Conservation (phyloP, 2,888 invertebrate genomes). For the Panopea generosa region DNA sequence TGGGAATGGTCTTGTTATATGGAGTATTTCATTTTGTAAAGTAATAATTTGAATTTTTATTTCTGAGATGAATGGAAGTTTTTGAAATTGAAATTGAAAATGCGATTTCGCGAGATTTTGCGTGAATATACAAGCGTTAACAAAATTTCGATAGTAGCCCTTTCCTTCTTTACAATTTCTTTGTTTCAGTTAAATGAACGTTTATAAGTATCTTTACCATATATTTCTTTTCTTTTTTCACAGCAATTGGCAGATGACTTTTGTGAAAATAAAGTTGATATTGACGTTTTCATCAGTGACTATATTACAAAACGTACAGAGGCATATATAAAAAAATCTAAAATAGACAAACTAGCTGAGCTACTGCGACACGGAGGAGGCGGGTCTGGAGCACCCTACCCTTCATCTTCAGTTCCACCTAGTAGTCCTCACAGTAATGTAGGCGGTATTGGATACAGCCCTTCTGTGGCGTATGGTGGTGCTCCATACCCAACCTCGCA, state of each 20-base stretch:
- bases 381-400: constrained; percentile 1
- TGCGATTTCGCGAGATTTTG: too few species aligned
- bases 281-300: constrained; percentile 91
- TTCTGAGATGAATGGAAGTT: too few species aligned
- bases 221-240: too few species aligned
- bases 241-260: constrained; percentile 92
- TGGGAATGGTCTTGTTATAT: too few species aligned
- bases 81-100: too few species aligned
- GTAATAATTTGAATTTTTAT: too few species aligned
- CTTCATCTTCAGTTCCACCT: background rate
- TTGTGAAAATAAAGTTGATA: constrained; percentile 89
- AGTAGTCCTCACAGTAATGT: background rate
- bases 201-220: too few species aligned
- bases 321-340: constrained; percentile 94
- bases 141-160: too few species aligned
- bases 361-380: constrained; percentile 76
- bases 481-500: constrained; percentile 24
- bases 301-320: constrained; percentile 91
- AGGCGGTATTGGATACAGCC: background rate
- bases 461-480: constrained; percentile 16
- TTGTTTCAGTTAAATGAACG: too few species aligned
- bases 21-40: too few species aligned
- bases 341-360: constrained; percentile 95
- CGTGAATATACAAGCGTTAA: too few species aligned
- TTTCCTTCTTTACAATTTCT: too few species aligned